Evolutionary conservation across 2,888 invertebrate genomes (phyloP).

Genomic region (Amiota mariae): DNA sequence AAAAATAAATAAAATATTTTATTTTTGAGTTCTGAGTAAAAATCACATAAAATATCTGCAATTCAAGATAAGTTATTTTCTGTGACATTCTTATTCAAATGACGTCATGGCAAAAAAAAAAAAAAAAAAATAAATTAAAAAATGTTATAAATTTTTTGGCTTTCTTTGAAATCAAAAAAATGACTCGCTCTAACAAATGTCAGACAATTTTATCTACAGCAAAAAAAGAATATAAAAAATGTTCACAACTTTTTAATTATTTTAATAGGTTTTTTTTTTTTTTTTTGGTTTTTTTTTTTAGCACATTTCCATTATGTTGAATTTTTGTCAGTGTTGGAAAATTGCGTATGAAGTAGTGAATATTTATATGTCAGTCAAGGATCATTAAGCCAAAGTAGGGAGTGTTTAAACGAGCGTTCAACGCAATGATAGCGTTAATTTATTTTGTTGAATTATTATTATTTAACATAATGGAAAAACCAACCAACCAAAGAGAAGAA

Average conservation of each 20-base stretch:
- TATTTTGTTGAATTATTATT: conserved; percentile 18
- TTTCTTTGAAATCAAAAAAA: not conserved
- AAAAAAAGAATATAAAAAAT: conserved; percentile 11
- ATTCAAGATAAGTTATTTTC: not conserved
- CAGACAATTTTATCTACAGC: not conserved
- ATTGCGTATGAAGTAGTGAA: not conserved
- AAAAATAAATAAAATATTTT: too few relatives aligned
- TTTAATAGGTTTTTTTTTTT: conserved; percentile 7
- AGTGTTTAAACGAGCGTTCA: not conserved
- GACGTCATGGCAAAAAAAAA: not conserved
- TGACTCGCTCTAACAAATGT: not conserved
- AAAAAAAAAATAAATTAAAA: too few relatives aligned
- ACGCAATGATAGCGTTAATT: conserved; percentile 17
- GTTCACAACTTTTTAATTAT: conserved; percentile 18
- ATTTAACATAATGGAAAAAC: conserved; percentile 1
- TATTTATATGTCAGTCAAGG: conserved; percentile 9
- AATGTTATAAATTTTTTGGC: not conserved
- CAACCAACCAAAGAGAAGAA: too few relatives aligned
- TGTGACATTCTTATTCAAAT: not conserved
- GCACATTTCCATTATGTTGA: too few relatives aligned
- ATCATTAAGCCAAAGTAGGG: conserved; percentile 16
- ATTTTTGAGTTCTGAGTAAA: not conserved
- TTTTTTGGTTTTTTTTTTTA: not conserved
- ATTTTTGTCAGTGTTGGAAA: not conserved
- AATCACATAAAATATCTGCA: not conserved